Base-by-base conservation (phyloP, 2,888 invertebrate species). In the Linnaemya tessellans region DNA sequence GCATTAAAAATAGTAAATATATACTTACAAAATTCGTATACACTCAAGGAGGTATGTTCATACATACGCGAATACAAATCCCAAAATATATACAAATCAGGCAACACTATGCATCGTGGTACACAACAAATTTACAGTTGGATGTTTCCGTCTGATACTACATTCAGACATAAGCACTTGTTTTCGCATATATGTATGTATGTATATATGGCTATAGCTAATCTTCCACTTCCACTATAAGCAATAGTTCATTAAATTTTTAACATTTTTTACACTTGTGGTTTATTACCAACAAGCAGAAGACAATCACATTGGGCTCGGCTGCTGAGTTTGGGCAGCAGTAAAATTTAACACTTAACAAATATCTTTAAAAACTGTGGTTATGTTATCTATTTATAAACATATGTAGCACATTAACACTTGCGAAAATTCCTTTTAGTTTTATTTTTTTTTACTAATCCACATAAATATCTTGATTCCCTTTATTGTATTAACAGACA, bases 81-180 rank as follows among this genome's bases (percentile, higher is more conserved):
- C 10, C 9, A 62, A 56, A 49, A 18, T 43, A 35, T 49, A 51
- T 51, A 20, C 13, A 54, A 79, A 56, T 79, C 70, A 74, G 79
- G 82, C 82, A 85, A 46, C 70, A 60, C 67, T 84, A 35, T 35
- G 77, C 75, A 68, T 65, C 64, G 64, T 62, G 38, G 18, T 60
- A 18, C 60, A 75, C 64, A 79, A 81, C 70, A 71, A 73, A 79
- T 82, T 75, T 85, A 82, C 78, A 74, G 81, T 81, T 82, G 78
- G 56, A 35, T 22, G 46, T 78, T 73, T 74, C 68, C 78, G 80
- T 78, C 46, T 67, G 46, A 54, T 46, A 22, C 30, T 51, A 13
- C 11, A 41, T 41, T n/a, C n/a, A n/a, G n/a, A 41, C 10, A 11
- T 41, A 41, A 11, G 13, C 11, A 41, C 8, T 30, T 30, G 5